Conservation (phyloP, 2,113 vertebrate genomes). For the Raja brachyura region DNA sequence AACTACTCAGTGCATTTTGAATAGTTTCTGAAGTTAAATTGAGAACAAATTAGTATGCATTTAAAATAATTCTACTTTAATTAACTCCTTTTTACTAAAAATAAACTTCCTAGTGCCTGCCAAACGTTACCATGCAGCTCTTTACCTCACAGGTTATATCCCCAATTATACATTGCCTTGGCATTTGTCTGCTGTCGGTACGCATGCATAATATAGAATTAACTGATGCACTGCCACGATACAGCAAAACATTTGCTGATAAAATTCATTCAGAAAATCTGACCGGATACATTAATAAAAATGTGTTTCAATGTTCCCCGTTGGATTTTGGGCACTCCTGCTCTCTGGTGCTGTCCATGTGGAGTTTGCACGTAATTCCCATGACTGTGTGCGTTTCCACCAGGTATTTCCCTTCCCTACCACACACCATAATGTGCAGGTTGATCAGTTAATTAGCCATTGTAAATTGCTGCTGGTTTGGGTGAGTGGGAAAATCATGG, state of each 20-base stretch:
- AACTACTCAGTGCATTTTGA: not conserved
- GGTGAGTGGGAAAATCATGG: no score
- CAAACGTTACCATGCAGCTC: no score
- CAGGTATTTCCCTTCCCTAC: no score
- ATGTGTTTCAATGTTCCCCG: not conserved
- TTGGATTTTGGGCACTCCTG: not conserved
- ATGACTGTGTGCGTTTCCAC: no score
- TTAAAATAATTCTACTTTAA: not conserved
- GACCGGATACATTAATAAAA: not conserved
- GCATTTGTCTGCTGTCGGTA: not conserved
- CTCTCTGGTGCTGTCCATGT: no score
- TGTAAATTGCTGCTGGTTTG: no score
- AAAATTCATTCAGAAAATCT: not conserved
- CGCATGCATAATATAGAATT: not conserved
- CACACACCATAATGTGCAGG: no score
- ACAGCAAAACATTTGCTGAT: not conserved
- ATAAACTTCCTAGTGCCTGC: not conserved
- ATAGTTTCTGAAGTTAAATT: not conserved
- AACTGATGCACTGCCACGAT: not conserved
- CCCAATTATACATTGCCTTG: not conserved
- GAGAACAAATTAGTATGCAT: not conserved
- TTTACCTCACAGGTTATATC: not conserved
- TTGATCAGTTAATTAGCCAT: no score
- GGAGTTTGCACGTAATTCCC: no score
- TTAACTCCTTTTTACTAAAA: constrained; percentile 1